Conservation (phyloP, 2,888 invertebrate species). For the Scaptomyza parva region DNA sequence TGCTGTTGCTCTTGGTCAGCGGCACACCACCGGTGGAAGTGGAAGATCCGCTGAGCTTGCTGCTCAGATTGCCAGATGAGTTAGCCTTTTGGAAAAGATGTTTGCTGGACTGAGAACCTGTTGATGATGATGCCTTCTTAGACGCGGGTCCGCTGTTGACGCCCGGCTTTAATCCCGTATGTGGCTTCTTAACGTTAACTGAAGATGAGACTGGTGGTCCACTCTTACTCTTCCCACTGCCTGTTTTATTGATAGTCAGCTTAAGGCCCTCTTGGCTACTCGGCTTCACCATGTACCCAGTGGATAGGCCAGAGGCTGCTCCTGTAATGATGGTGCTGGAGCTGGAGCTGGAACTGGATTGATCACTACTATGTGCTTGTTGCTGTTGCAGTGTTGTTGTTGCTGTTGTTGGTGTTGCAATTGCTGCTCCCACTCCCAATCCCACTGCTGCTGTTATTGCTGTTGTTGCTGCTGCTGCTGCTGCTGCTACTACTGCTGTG, state of each 20-base stretch:
- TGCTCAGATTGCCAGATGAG: slow-evolving; percentile 83
- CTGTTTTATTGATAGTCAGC: slow-evolving; percentile 95
- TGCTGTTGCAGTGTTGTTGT: slow-evolving; percentile 31
- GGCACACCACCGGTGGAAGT: slow-evolving; percentile 53
- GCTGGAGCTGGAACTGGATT: slow-evolving; percentile 34
- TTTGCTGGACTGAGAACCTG: slow-evolving; percentile 84
- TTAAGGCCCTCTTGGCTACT: slow-evolving; percentile 95
- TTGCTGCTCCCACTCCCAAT: slow-evolving; percentile 19
- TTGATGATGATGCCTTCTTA: slow-evolving; percentile 85
- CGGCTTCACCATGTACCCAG: slow-evolving; percentile 95
- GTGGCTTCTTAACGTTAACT: slow-evolving; percentile 86
- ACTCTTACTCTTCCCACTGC: slow-evolving; percentile 85
- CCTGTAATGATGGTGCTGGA: slow-evolving; percentile 44
- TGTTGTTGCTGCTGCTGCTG: slow-evolving; percentile 28
- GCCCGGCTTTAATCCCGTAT: slow-evolving; percentile 93
- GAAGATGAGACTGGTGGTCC: slow-evolving; percentile 28
- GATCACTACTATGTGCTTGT: slow-evolving; percentile 51
- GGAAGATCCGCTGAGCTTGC: slow-evolving; percentile 66
- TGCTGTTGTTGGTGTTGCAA: slow-evolving; percentile 2
- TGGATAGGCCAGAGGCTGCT: slow-evolving; percentile 83
- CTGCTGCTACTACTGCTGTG: slow-evolving; percentile 37
- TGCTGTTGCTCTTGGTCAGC: slow-evolving; percentile 83
- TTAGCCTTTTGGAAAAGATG: slow-evolving; percentile 84
- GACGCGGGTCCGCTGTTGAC: slow-evolving; percentile 95
- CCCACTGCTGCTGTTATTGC: slow-evolving; percentile 15